Percentiles rank a stretch among this genome's conserved stretches.
phyloP scores from a whole-genome alignment of 2,797 vertebrate genomes.

The Melanotaenia pygmaea region DNA sequence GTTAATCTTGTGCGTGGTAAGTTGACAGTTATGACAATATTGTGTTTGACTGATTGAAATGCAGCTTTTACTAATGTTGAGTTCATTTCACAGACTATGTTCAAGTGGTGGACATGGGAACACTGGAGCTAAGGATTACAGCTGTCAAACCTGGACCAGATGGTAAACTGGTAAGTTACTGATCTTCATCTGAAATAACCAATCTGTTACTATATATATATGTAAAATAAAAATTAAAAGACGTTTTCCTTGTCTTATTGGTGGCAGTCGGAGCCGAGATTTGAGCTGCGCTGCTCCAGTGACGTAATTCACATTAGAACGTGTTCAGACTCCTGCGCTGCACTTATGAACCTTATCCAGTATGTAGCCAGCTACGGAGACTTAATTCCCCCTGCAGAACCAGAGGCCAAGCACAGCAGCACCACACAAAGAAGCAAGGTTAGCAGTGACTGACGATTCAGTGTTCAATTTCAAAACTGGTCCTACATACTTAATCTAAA shows the following conservation, averaged over 20 bases:
- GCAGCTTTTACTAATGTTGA: constrained; percentile 14
- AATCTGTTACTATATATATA: not conserved
- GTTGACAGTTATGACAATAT: not conserved
- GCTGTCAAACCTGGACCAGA: constrained; percentile 89
- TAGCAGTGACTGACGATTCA: constrained; percentile 16
- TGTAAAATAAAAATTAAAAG: too few species aligned
- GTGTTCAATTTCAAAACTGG: not conserved
- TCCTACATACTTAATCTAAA: constrained; percentile 12
- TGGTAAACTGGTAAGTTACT: constrained; percentile 86
- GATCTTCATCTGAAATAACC: not conserved
- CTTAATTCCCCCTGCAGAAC: constrained; percentile 84
- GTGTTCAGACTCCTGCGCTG: constrained; percentile 95
- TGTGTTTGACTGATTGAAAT: not conserved
- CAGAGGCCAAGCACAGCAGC: constrained; percentile 80
- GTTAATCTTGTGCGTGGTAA: constrained; percentile 92
- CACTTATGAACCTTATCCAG: constrained; percentile 98
- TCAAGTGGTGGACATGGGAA: constrained; percentile 97
- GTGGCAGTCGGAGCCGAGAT: constrained; percentile 88
- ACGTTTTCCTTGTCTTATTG: constrained; percentile 6
- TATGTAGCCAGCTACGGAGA: constrained; percentile 97
- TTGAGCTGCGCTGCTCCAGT: constrained; percentile 96
- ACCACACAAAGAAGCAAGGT: constrained; percentile 88
- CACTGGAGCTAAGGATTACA: constrained; percentile 94
- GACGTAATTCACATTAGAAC: constrained; percentile 95
- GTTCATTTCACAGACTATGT: constrained; percentile 89